Conservation (phyloP, 1,140 invertebrate species). For the Oedothorax gibbosus region DNA sequence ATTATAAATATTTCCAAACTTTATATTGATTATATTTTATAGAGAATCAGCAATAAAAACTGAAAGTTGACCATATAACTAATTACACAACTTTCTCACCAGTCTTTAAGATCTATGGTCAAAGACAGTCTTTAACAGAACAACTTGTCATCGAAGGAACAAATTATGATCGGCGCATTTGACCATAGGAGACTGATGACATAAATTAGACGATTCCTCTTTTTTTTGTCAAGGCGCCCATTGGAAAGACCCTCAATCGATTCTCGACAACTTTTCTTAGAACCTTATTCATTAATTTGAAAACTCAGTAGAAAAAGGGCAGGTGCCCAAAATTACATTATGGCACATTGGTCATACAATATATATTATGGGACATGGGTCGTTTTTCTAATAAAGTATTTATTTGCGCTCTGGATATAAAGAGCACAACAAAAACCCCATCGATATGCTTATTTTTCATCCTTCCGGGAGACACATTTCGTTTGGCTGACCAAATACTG, state of each 20-base stretch:
- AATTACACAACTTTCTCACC: too few species aligned
- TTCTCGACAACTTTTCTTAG: conserved; percentile 20
- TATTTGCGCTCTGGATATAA: background rate
- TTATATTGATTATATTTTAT: too few species aligned
- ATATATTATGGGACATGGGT: background rate
- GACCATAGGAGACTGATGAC: conserved; percentile 34
- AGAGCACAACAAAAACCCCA: conserved; percentile 1
- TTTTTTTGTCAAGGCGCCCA: background rate
- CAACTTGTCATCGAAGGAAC: background rate
- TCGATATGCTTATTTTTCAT: conserved; percentile 54
- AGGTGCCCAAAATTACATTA: too few species aligned
- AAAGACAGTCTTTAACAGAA: too few species aligned
- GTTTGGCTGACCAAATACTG: conserved; percentile 45
- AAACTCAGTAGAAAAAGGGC: too few species aligned
- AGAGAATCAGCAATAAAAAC: too few species aligned
- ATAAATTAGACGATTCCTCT: conserved; percentile 28
- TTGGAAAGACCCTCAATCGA: background rate
- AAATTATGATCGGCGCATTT: conserved; percentile 9
- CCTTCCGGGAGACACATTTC: background rate
- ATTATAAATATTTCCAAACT: too few species aligned
- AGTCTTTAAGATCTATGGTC: too few species aligned
- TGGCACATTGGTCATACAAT: too few species aligned
- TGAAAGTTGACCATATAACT: too few species aligned
- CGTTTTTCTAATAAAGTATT: background rate
- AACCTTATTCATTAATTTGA: conserved; percentile 15